Conservation (phyloP, 2,113 vertebrate species). For the Nannospalax galili region DNA sequence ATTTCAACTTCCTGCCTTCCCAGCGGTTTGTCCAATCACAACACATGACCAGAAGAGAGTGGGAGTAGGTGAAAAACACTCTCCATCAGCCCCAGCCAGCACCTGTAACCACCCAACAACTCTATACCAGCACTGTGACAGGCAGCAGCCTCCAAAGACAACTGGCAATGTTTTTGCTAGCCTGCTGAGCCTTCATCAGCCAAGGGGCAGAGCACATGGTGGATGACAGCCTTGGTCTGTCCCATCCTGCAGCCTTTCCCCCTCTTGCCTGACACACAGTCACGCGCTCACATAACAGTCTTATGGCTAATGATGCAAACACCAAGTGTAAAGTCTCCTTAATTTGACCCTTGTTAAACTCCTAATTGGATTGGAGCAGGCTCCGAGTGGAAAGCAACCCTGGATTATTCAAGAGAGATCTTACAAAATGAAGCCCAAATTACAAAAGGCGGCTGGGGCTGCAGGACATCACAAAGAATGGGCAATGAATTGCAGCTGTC, state of each 20-base stretch:
- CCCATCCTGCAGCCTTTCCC: slow-evolving; percentile 78
- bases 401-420: slow-evolving; percentile 90
- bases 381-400: slow-evolving; percentile 88
- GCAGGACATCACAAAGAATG: slow-evolving; percentile 86
- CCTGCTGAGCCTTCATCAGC: slow-evolving; percentile 86
- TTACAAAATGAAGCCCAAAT: slow-evolving; percentile 87
- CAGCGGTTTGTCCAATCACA: slow-evolving; percentile 85
- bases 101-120: slow-evolving; percentile 88
- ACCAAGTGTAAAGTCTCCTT: slow-evolving; percentile 93
- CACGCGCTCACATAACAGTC: slow-evolving; percentile 83
- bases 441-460: slow-evolving; percentile 86
- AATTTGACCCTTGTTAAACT: slow-evolving; percentile 96
- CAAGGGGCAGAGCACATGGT: slow-evolving; percentile 82
- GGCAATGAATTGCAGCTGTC: slow-evolving; percentile 89
- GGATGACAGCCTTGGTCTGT: slow-evolving; percentile 86
- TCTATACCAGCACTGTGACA: slow-evolving; percentile 86
- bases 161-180: slow-evolving; percentile 88
- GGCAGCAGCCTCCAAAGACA: slow-evolving; percentile 85
- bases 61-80: slow-evolving; percentile 62
- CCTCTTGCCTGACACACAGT: slow-evolving; percentile 81
- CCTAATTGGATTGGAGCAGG: slow-evolving; percentile 95
- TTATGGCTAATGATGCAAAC: slow-evolving; percentile 89
- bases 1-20: slow-evolving; percentile 85
- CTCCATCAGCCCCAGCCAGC: slow-evolving; percentile 85
- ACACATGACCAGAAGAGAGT: slow-evolving; percentile 81